Evolutionary conservation across 2,797 vertebrate genomes (phyloP).

Genomic region (Arnoldichthys spilopterus): DNA sequence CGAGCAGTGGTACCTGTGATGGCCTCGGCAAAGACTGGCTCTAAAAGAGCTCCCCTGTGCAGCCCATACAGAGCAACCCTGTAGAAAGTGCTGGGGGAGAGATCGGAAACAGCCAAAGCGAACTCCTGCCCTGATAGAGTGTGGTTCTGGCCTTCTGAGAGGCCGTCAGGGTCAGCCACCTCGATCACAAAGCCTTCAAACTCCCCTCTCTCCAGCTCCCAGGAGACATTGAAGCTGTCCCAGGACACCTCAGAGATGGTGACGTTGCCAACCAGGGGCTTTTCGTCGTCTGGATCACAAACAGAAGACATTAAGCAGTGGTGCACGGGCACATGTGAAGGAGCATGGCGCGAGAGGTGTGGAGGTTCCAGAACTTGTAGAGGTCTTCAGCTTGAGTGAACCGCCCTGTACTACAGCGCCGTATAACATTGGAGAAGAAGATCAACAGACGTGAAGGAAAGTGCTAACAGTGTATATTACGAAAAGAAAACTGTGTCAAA

Average conservation of each 20-base stretch:
- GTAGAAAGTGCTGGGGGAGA: constrained; percentile 86
- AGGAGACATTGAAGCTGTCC: constrained; percentile 88
- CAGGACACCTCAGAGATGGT: constrained; percentile 81
- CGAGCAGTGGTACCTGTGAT: constrained; percentile 86
- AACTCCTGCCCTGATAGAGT: constrained; percentile 77
- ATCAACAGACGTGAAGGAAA: neutral
- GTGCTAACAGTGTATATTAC: neutral
- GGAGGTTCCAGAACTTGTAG: neutral
- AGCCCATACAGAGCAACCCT: constrained; percentile 83
- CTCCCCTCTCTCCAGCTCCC: constrained; percentile 80
- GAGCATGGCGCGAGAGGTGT: constrained; percentile 26
- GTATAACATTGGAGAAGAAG: neutral
- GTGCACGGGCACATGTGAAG: constrained; percentile 21
- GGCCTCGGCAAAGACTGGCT: constrained; percentile 84
- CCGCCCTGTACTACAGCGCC: neutral
- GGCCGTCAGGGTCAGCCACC: constrained; percentile 82
- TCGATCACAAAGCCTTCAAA: constrained; percentile 90
- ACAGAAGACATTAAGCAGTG: constrained; percentile 68
- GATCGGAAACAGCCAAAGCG: constrained; percentile 77
- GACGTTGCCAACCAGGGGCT: constrained; percentile 83
- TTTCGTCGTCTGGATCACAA: constrained; percentile 88
- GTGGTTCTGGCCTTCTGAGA: constrained; percentile 77
- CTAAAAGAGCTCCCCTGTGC: constrained; percentile 78
- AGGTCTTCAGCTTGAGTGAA: neutral
- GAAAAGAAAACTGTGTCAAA: neutral